phyloP scores from a whole-genome alignment of 53 echinoderm and acorn worm species.

The Henricia sp. region DNA sequence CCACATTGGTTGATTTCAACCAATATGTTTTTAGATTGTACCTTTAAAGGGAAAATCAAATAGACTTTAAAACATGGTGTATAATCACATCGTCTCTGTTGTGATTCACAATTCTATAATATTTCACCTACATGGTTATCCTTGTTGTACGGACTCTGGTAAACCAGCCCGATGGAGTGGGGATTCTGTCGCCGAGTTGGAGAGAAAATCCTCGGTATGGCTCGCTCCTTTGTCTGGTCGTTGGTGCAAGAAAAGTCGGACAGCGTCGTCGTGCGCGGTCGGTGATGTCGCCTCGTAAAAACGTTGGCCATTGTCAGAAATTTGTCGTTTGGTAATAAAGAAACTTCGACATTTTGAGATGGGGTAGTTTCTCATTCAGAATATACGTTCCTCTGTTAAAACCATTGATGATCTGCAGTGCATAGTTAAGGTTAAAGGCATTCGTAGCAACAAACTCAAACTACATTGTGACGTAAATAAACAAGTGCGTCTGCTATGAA shows the following conservation, averaged over 20 bases:
- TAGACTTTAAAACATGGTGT: background rate
- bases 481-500: too few species aligned
- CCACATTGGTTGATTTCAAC: too few species aligned
- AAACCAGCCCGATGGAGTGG: conserved; percentile 88
- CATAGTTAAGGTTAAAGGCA: too few species aligned
- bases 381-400: too few species aligned
- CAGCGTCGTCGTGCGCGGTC: conserved; percentile 90
- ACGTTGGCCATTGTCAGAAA: conserved; percentile 96
- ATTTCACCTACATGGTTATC: conserved; percentile 75
- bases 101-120: background rate
- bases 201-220: conserved; percentile 70
- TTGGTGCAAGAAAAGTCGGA: conserved; percentile 74
- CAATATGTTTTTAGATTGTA: too few species aligned
- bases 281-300: conserved; percentile 75
- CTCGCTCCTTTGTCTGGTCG: conserved; percentile 36
- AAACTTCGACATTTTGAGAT: too few species aligned
- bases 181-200: conserved; percentile 91
- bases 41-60: too few species aligned
- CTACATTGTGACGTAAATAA: too few species aligned
- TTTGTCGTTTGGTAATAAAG: too few species aligned
- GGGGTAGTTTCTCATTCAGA: too few species aligned
- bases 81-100: background rate
- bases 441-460: too few species aligned
- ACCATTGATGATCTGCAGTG: too few species aligned
- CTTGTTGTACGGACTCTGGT: conserved; percentile 98